These are phyloP conservation scores for Drosophila monieri DNA, from an alignment of 2,888 invertebrate genomes.

Conservation along the genomic window DNA sequence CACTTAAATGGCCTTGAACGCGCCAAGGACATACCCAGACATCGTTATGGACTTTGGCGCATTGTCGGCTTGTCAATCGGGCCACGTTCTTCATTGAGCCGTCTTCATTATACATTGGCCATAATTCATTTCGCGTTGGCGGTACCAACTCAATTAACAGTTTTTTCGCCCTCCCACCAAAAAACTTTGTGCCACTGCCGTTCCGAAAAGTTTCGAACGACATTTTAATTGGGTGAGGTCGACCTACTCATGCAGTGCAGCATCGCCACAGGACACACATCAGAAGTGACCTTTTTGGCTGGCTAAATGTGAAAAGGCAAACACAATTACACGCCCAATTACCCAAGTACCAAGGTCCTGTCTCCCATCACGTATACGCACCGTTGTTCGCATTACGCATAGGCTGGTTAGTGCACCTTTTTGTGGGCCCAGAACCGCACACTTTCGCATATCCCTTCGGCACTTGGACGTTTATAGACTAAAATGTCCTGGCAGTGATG, in stretches of 20 bases:
- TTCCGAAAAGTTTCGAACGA: constrained; percentile 40
- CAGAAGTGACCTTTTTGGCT: constrained; percentile 49
- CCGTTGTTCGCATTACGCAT: constrained; percentile 11
- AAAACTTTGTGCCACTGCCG: constrained; percentile 5
- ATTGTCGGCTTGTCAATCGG: constrained; percentile 42
- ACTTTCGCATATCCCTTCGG: neutral
- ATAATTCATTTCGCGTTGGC: constrained; percentile 48
- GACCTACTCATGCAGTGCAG: constrained; percentile 34
- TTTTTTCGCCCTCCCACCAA: constrained; percentile 18
- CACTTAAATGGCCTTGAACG: constrained; percentile 60
- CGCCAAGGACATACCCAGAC: constrained; percentile 38
- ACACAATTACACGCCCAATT: constrained; percentile 60
- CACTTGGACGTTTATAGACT: neutral
- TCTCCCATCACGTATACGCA: constrained; percentile 33
- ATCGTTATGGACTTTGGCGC: constrained; percentile 34
- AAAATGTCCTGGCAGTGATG: neutral
- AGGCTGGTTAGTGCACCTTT: constrained; percentile 19
- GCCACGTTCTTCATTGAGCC: constrained; percentile 46
- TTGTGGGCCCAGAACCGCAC: constrained; percentile 1
- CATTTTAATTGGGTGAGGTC: constrained; percentile 47
- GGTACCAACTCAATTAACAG: constrained; percentile 60
- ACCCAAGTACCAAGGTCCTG: constrained; percentile 21
- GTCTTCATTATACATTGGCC: constrained; percentile 42
- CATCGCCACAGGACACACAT: constrained; percentile 33
- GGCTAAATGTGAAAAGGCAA: constrained; percentile 47